phyloP scores from a whole-genome alignment of 2,888 invertebrate species.

The Leptopilina drosophilae region DNA sequence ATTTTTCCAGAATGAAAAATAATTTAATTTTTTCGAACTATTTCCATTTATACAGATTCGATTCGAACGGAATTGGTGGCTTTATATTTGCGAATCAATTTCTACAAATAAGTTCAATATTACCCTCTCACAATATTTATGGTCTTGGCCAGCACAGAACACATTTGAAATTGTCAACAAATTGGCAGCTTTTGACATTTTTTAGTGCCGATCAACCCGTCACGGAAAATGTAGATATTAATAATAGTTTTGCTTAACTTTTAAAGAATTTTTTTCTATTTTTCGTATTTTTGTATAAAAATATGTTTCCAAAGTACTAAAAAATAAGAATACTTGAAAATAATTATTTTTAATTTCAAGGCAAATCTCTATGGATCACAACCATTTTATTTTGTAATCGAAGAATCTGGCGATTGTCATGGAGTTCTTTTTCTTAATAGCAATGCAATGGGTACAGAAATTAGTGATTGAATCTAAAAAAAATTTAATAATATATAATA shows the following conservation, averaged over 20 bases:
- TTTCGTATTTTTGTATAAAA: too few relatives aligned
- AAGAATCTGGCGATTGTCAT: slow-evolving; percentile 83
- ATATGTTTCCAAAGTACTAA: too few relatives aligned
- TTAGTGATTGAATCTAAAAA: neutral
- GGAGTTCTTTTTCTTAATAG: slow-evolving; percentile 90
- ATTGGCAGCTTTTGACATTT: slow-evolving; percentile 84
- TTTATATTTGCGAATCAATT: slow-evolving; percentile 88
- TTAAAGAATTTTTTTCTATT: neutral
- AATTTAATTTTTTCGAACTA: neutral
- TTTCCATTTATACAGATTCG: slow-evolving; percentile 76
- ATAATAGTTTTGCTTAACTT: slow-evolving; percentile 71
- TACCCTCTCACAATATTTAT: slow-evolving; percentile 83
- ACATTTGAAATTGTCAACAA: slow-evolving; percentile 80
- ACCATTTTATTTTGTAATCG: slow-evolving; percentile 88
- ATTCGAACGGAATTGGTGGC: slow-evolving; percentile 83
- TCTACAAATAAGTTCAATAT: slow-evolving; percentile 82
- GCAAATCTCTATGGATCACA: slow-evolving; percentile 89
- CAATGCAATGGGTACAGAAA: slow-evolving; percentile 87
- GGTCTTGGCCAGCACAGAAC: slow-evolving; percentile 87
- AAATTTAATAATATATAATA: neutral
- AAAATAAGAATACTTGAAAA: too few relatives aligned
- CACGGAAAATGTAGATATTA: slow-evolving; percentile 79
- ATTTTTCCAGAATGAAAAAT: neutral
- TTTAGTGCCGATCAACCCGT: slow-evolving; percentile 85
- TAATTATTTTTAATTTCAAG: slow-evolving; percentile 75